Percentiles rank a stretch among this genome's conserved stretches.
Evolutionary conservation across 2,888 invertebrate species (phyloP).

Genomic region (Caenorhabditis sinica): DNA sequence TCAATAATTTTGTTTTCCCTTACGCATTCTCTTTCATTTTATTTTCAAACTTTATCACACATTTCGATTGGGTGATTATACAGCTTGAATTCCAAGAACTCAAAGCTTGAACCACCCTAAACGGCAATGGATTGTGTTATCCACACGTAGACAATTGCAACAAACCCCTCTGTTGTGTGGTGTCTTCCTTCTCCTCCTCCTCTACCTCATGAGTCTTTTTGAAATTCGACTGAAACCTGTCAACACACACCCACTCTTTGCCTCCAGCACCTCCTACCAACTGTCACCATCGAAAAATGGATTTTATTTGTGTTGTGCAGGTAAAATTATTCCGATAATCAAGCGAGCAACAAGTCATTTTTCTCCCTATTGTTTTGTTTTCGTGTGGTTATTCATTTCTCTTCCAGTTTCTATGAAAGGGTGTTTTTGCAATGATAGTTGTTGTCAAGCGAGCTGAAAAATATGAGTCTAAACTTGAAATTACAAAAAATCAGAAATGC

Average conservation of each 20-base stretch:
- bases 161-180: slow-evolving; percentile 41
- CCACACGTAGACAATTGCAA: slow-evolving; percentile 27
- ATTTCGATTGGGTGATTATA: not conserved
- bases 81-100: not conserved
- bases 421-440: slow-evolving; percentile 29
- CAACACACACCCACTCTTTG: slow-evolving; percentile 5
- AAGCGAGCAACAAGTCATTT: slow-evolving; percentile 18
- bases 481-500: not conserved
- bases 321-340: slow-evolving; percentile 25
- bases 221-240: slow-evolving; percentile 15
- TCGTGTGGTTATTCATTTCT: slow-evolving; percentile 36
- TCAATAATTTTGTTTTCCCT: slow-evolving; percentile 48
- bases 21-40: slow-evolving; percentile 29
- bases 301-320: slow-evolving; percentile 45
- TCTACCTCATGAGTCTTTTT: slow-evolving; percentile 19
- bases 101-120: not conserved
- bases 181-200: slow-evolving; percentile 52
- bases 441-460: slow-evolving; percentile 12
- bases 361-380: slow-evolving; percentile 46
- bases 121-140: not conserved
- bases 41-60: slow-evolving; percentile 3
- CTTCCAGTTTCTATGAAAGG: slow-evolving; percentile 3
- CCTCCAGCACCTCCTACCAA: slow-evolving; percentile 8
- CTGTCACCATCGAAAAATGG: slow-evolving; percentile 5
- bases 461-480: not conserved